phyloP scores from a whole-genome alignment of 2,888 invertebrate genomes.

The Heliconius ethilla region DNA sequence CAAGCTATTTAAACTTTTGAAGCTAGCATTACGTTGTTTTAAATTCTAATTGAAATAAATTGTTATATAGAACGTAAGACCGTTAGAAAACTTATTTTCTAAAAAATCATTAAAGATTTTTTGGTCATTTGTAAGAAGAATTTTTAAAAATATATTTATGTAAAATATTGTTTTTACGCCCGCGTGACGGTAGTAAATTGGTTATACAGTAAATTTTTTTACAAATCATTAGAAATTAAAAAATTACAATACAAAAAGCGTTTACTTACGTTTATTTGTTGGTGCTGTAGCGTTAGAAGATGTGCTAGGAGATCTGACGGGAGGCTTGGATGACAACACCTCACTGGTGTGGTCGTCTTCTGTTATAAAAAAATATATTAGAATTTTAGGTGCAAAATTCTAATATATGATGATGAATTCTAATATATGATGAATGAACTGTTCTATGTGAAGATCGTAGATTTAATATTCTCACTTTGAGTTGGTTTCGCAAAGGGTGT shows the following conservation, averaged over 20 bases:
- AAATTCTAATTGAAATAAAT: neutral
- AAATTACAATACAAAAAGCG: neutral
- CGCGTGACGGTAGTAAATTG: too few relatives aligned
- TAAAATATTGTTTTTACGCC: too few relatives aligned
- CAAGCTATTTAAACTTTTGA: slow-evolving; percentile 27
- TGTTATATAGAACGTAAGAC: too few relatives aligned
- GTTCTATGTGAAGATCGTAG: neutral
- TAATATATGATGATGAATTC: too few relatives aligned
- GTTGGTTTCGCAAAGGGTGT: neutral
- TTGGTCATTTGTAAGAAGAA: too few relatives aligned
- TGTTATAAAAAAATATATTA: slow-evolving; percentile 18
- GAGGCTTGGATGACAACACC: slow-evolving; percentile 59
- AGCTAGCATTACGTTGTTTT: neutral
- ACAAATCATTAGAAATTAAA: neutral
- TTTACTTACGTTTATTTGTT: slow-evolving; percentile 49
- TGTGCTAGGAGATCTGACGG: slow-evolving; percentile 58
- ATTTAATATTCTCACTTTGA: neutral
- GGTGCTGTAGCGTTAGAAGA: slow-evolving; percentile 55
- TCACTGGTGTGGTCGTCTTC: slow-evolving; percentile 48
- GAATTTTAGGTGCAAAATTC: neutral
- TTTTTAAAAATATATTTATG: too few relatives aligned
- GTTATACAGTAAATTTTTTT: neutral
- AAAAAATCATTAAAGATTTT: neutral
- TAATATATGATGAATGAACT: too few relatives aligned
- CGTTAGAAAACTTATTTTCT: neutral